phyloP scores from a whole-genome alignment of 1,140 invertebrate genomes.

The Teleopsis dalmanni region DNA sequence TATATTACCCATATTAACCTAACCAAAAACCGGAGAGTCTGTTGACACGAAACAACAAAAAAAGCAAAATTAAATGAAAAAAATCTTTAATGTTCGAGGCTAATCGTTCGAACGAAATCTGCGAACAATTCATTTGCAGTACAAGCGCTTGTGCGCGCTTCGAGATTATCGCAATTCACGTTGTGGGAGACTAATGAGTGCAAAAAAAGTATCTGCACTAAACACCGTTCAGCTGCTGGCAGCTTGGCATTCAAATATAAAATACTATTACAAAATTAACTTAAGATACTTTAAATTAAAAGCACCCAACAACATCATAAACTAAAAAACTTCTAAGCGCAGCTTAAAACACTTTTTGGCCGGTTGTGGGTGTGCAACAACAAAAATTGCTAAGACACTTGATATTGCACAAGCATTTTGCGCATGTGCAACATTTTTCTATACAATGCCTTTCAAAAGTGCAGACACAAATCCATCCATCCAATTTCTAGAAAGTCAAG shows the following conservation, averaged over 20 bases:
- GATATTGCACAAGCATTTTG: no score
- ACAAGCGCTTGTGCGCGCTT: conserved; percentile 1
- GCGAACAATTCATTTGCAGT: conserved; percentile 38
- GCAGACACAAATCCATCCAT: no score
- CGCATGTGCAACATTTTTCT: no score
- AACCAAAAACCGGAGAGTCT: no score
- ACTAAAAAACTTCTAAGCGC: background rate
- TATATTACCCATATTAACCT: no score
- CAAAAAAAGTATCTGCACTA: conserved; percentile 19
- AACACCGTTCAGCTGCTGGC: conserved; percentile 1
- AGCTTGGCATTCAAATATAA: background rate
- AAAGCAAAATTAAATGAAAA: no score
- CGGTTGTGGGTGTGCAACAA: no score
- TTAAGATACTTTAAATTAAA: background rate
- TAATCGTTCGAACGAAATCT: conserved; percentile 43
- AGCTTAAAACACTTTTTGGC: background rate
- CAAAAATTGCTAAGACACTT: no score
- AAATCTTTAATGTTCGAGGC: no score
- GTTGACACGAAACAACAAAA: no score
- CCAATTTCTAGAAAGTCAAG: no score
- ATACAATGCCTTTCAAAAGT: no score
- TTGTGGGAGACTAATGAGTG: conserved; percentile 45
- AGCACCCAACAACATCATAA: background rate
- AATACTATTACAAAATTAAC: background rate
- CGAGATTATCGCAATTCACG: conserved; percentile 44